Conservation (phyloP, 2,113 vertebrate species). For the Platycercus adscitus region DNA sequence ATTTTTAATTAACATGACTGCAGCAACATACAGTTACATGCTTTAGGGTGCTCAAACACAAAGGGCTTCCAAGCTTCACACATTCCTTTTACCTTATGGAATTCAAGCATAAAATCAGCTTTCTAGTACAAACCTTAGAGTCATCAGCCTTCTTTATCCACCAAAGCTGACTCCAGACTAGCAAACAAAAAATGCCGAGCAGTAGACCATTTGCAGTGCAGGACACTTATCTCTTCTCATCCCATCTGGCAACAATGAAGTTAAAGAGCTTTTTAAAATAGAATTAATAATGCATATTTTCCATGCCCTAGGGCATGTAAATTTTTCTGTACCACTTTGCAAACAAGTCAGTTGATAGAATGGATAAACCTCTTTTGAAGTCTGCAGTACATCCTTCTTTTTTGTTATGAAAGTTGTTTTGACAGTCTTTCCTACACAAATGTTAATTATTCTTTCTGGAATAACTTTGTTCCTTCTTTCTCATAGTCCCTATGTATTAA, state of each 20-base stretch:
- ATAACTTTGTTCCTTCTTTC: background rate
- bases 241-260: constrained; percentile 41
- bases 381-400: background rate
- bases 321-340: background rate
- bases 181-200: background rate
- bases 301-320: background rate
- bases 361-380: background rate
- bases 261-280: constrained; percentile 19
- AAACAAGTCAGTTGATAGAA: background rate
- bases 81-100: background rate
- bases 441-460: background rate
- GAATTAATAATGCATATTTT: background rate
- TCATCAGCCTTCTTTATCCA: background rate
- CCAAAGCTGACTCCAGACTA: constrained; percentile 19
- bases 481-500: background rate
- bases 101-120: background rate
- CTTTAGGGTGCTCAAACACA: background rate
- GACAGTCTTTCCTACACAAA: background rate
- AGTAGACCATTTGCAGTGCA: constrained; percentile 12
- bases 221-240: constrained; percentile 10
- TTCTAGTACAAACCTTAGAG: constrained; percentile 31
- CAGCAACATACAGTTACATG: background rate
- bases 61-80: background rate
- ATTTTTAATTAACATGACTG: background rate
- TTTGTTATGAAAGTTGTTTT: background rate